Percentiles rank a stretch among this genome's conserved stretches.
These are phyloP conservation scores for Plotosus lineatus DNA, from an alignment of 2,113 vertebrate genomes.

Conservation along the genomic window DNA sequence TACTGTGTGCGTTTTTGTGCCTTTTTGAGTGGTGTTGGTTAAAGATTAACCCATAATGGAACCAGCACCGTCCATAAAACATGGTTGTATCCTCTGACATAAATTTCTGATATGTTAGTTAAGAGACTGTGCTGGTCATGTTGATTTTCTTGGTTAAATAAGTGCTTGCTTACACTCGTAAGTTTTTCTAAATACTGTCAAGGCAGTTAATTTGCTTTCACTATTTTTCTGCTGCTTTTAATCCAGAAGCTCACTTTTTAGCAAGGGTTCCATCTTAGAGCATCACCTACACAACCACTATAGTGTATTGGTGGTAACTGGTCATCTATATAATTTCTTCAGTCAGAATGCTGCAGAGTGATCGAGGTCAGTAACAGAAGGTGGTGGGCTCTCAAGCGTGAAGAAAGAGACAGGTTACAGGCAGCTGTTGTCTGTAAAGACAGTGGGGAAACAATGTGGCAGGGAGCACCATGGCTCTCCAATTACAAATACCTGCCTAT, in stretches of 20 bases:
- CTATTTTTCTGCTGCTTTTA: neutral
- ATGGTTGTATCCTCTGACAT: neutral
- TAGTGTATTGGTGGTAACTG: neutral
- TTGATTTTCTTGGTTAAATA: neutral
- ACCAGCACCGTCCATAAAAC: slow-evolving; percentile 37
- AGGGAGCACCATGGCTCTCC: slow-evolving; percentile 49
- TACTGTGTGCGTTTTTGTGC: neutral
- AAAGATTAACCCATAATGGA: slow-evolving; percentile 49
- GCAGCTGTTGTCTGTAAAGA: slow-evolving; percentile 61
- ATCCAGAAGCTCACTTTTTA: neutral
- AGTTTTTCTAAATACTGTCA: neutral
- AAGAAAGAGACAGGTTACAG: slow-evolving; percentile 49
- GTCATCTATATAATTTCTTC: neutral
- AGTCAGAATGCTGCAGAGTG: neutral
- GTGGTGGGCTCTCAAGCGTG: slow-evolving; percentile 37
- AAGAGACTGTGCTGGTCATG: neutral
- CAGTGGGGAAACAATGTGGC: slow-evolving; percentile 46
- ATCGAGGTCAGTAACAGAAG: slow-evolving; percentile 37
- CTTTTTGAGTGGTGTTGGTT: slow-evolving; percentile 9
- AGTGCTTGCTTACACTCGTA: neutral
- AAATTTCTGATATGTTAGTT: neutral
- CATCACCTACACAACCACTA: neutral
- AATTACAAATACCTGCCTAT: slow-evolving; percentile 61
- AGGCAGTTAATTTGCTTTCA: neutral
- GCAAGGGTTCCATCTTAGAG: neutral